Percentiles rank a stretch among this genome's conserved stretches.
phyloP scores from a whole-genome alignment of 92 coral and sea anemone genomes.

The Galaxea fascicularis region DNA sequence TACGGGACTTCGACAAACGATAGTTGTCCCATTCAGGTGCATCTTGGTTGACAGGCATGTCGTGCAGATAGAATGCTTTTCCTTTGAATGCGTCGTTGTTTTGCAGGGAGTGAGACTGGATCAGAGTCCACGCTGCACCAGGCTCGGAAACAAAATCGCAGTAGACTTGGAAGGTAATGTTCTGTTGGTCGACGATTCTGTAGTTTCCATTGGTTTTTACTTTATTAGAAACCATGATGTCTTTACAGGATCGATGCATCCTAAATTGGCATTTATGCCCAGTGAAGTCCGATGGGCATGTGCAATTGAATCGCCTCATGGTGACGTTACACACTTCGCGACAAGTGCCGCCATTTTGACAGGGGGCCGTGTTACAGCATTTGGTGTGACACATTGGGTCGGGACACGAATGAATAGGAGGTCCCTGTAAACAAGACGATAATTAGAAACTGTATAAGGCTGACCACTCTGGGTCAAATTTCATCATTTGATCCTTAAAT shows the following conservation, averaged over 20 bases:
- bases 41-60: slow-evolving; percentile 36
- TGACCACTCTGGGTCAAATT: too few species aligned
- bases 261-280: slow-evolving; percentile 19
- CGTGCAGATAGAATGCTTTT: neutral
- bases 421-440: neutral
- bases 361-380: slow-evolving; percentile 20
- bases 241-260: slow-evolving; percentile 27
- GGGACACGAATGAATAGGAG: neutral
- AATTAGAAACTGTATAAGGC: too few species aligned
- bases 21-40: slow-evolving; percentile 27
- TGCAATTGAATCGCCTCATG: neutral
- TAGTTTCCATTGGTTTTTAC: slow-evolving; percentile 24
- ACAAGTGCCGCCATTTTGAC: slow-evolving; percentile 33
- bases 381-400: neutral
- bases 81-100: neutral
- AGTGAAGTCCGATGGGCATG: slow-evolving; percentile 15
- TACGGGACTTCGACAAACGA: slow-evolving; percentile 43
- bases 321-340: slow-evolving; percentile 18
- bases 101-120: slow-evolving; percentile 27
- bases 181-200: slow-evolving; percentile 24
- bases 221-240: neutral
- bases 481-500: too few species aligned
- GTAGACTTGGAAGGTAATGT: slow-evolving; percentile 25
- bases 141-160: slow-evolving; percentile 60
- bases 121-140: slow-evolving; percentile 57